Conservation (phyloP, 2,113 vertebrate genomes). For the Meriones unguiculatus region DNA sequence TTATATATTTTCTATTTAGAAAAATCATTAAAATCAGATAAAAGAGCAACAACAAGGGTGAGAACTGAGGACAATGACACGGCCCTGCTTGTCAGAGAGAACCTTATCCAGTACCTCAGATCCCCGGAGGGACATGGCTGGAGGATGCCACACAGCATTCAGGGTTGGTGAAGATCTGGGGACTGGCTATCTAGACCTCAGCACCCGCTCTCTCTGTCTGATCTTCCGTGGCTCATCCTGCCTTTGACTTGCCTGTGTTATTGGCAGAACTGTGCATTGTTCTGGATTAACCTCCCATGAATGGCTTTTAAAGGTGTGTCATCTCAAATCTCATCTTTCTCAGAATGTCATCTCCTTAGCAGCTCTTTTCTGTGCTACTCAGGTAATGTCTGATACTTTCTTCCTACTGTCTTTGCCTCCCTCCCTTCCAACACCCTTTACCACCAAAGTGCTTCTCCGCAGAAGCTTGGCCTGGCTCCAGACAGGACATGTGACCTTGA, state of each 20-base stretch:
- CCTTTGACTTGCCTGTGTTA: not conserved
- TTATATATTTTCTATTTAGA: conserved; percentile 57
- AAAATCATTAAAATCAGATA: conserved; percentile 55
- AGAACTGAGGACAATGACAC: not conserved
- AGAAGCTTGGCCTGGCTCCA: conserved; percentile 11
- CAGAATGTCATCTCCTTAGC: not conserved
- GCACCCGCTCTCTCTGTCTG: not conserved
- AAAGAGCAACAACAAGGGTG: not conserved
- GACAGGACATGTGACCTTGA: conserved; percentile 55
- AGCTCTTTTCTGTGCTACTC: not conserved
- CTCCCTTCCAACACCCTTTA: not conserved
- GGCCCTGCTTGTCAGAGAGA: not conserved
- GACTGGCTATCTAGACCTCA: not conserved
- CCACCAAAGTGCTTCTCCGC: not conserved
- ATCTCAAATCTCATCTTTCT: conserved; percentile 24
- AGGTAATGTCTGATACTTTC: not conserved
- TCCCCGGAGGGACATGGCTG: not conserved
- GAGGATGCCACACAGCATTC: not conserved
- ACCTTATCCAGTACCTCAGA: not conserved
- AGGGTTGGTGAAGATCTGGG: not conserved
- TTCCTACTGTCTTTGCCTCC: not conserved
- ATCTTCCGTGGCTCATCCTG: not conserved
- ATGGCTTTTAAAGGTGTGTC: not conserved
- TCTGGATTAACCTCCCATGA: not conserved
- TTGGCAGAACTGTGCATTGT: not conserved